Conservation (phyloP, 2,113 vertebrate genomes). For the Noctilio leporinus region DNA sequence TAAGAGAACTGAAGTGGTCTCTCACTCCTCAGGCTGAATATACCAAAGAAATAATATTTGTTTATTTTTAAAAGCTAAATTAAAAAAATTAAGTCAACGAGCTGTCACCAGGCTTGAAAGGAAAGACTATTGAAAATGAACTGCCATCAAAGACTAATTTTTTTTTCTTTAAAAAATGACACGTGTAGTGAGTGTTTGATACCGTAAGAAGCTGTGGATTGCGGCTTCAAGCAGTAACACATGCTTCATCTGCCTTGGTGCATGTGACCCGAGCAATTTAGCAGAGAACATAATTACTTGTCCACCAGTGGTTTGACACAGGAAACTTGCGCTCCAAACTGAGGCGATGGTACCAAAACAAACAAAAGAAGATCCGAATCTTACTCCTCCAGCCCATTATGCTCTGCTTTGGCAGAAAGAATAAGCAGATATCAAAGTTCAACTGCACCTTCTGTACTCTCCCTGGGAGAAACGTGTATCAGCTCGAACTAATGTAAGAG, state of each 20-base stretch:
- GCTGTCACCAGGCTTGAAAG: not conserved
- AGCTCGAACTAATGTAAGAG: not conserved
- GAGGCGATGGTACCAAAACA: constrained; percentile 22
- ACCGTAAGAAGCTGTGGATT: not conserved
- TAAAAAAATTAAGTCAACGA: not conserved
- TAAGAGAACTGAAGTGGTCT: not conserved
- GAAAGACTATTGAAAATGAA: not conserved
- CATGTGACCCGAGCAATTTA: not conserved
- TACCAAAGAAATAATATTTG: not conserved
- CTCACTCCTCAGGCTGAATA: not conserved
- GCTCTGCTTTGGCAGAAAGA: not conserved
- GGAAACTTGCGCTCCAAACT: constrained; percentile 61
- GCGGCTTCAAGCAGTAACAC: not conserved
- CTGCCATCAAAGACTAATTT: not conserved
- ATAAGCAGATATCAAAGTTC: not conserved
- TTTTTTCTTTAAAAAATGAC: not conserved
- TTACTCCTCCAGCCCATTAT: constrained; percentile 10
- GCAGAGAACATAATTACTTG: constrained; percentile 56
- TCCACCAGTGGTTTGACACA: constrained; percentile 51
- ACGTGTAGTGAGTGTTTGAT: not conserved
- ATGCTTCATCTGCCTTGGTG: not conserved
- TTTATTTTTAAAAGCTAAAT: not conserved
- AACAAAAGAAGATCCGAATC: not conserved
- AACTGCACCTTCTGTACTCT: not conserved
- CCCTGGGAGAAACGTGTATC: not conserved